phyloP scores from a whole-genome alignment of 1,140 invertebrate species.

The Chrysoperla carnea region DNA sequence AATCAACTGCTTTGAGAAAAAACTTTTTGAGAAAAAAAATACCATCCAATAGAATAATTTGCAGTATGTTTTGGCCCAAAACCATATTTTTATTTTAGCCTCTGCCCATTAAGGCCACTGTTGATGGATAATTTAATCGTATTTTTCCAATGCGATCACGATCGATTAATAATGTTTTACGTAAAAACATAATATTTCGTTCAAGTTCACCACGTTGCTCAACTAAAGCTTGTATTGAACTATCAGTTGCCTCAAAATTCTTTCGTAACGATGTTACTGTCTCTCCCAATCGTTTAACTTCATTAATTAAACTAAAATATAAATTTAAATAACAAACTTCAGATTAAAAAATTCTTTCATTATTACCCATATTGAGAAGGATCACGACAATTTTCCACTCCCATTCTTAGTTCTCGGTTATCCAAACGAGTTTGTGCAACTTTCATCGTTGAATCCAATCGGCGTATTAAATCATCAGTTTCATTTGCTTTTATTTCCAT shows the following conservation, averaged over 20 bases:
- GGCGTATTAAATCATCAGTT: constrained; percentile 29
- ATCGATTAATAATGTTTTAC: constrained; percentile 50
- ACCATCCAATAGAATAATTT: no score
- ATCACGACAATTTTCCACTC: constrained; percentile 55
- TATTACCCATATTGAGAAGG: constrained; percentile 39
- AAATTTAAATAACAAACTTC: not conserved
- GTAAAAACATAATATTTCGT: constrained; percentile 51
- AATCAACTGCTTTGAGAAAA: no score
- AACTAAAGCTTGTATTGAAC: constrained; percentile 35
- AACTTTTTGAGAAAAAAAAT: no score
- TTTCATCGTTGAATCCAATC: constrained; percentile 53
- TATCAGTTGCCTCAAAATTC: constrained; percentile 38
- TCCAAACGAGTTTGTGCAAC: constrained; percentile 58
- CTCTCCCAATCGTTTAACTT: constrained; percentile 47
- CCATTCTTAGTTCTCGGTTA: constrained; percentile 40
- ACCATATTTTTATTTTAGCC: no score
- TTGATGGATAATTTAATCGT: constrained; percentile 45
- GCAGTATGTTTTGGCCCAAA: no score
- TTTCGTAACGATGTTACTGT: constrained; percentile 37
- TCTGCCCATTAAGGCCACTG: constrained; percentile 37
- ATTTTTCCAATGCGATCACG: constrained; percentile 40
- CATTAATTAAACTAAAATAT: constrained; percentile 39
- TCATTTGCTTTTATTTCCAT: constrained; percentile 35
- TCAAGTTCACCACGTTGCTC: constrained; percentile 40
- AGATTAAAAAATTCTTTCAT: not conserved